Percentiles rank a stretch among this genome's conserved stretches.
phyloP scores from a whole-genome alignment of 2,888 invertebrate genomes.

The Drosophila paranaensis region DNA sequence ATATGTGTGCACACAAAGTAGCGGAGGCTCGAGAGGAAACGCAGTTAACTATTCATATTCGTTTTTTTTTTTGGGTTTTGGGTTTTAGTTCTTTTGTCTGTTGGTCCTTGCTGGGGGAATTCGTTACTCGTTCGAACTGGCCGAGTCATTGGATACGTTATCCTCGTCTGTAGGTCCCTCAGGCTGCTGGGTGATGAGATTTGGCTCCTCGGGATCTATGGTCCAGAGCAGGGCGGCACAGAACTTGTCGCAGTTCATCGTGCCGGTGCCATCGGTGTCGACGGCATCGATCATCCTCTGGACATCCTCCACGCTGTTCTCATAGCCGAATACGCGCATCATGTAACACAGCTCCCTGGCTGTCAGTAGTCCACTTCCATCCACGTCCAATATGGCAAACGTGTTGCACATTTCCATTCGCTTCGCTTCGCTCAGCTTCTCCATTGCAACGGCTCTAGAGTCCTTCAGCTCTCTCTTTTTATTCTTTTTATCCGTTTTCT shows the following conservation, averaged over 20 bases:
- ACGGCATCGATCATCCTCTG: conserved; percentile 38
- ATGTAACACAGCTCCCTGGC: conserved; percentile 23
- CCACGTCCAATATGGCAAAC: conserved; percentile 36
- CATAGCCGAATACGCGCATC: conserved; percentile 41
- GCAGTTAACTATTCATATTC: not conserved
- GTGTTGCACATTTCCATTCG: conserved; percentile 21
- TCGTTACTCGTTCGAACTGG: not conserved
- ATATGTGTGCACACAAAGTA: not conserved
- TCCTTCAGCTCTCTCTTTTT: not conserved
- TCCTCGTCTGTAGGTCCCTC: not conserved
- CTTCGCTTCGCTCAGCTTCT: conserved; percentile 20
- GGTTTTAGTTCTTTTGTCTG: not conserved
- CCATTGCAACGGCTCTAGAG: conserved; percentile 13
- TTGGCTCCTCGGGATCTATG: not conserved
- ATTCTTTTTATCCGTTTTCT: too few species aligned
- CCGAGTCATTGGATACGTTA: not conserved
- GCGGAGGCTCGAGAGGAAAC: not conserved
- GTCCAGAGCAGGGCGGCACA: conserved; percentile 36
- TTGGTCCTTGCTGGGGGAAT: not conserved
- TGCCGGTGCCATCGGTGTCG: conserved; percentile 8
- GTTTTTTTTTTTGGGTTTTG: not conserved
- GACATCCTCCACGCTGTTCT: conserved; percentile 35
- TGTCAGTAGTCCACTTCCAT: conserved; percentile 25
- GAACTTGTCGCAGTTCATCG: conserved; percentile 20
- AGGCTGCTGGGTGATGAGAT: not conserved